Percentiles rank a stretch among this genome's conserved stretches.
Conservation (phyloP, 92 coral and sea anemone genomes). For the Umimayanthus chanpuru region DNA sequence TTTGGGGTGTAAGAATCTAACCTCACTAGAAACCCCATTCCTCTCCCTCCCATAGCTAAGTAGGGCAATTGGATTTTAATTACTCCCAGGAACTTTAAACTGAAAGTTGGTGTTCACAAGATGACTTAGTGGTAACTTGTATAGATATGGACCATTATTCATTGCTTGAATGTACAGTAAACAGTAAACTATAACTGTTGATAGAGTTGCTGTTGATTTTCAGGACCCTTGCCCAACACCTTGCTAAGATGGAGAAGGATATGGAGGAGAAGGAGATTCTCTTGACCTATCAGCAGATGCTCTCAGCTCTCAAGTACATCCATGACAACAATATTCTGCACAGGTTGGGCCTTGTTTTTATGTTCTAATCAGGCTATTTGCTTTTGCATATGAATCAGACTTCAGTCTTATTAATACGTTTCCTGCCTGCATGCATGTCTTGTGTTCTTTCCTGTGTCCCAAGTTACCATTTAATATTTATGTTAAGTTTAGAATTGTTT, state of each 20-base stretch:
- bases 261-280: conserved; percentile 96
- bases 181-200: neutral
- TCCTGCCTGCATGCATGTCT: too few species aligned
- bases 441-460: too few species aligned
- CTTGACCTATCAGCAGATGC: conserved; percentile 88
- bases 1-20: too few species aligned
- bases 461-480: too few species aligned
- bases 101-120: too few species aligned
- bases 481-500: too few species aligned
- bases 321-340: conserved; percentile 90
- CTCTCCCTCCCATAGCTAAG: too few species aligned
- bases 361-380: neutral
- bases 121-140: too few species aligned
- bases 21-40: too few species aligned
- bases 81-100: too few species aligned
- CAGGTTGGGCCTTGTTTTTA: conserved; percentile 58
- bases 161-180: neutral
- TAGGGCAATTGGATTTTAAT: too few species aligned
- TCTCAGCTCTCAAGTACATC: conserved; percentile 91
- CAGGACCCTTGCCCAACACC: conserved; percentile 92
- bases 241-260: conserved; percentile 84
- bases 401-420: neutral
- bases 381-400: neutral
- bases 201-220: neutral
- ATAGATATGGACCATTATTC: too few species aligned